phyloP scores from a whole-genome alignment of 2,888 invertebrate species.

The Apodemia mormo region DNA sequence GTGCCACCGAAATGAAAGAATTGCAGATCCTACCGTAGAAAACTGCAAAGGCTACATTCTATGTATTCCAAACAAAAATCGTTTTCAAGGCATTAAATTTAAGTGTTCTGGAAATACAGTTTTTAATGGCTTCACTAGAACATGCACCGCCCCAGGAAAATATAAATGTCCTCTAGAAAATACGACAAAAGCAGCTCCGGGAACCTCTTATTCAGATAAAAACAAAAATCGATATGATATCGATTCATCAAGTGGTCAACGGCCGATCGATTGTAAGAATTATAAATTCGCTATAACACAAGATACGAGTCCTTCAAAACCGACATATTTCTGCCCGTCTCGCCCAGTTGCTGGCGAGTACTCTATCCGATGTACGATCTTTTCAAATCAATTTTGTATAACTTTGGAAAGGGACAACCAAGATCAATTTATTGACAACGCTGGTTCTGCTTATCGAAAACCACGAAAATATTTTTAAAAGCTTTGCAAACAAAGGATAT shows the following conservation, averaged over 20 bases:
- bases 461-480: constrained; percentile 46
- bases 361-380: constrained; percentile 63
- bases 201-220: constrained; percentile 48
- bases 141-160: constrained; percentile 64
- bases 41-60: constrained; percentile 74
- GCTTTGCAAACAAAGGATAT: background rate
- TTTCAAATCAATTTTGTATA: constrained; percentile 71
- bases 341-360: constrained; percentile 57
- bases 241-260: constrained; percentile 33
- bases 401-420: constrained; percentile 62
- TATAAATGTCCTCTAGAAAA: constrained; percentile 64
- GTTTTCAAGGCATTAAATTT: constrained; percentile 72
- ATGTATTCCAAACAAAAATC: constrained; percentile 67
- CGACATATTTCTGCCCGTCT: constrained; percentile 68
- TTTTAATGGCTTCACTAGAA: constrained; percentile 65
- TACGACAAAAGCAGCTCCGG: constrained; percentile 44
- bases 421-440: constrained; percentile 59
- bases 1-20: constrained; percentile 65
- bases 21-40: constrained; percentile 66
- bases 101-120: constrained; percentile 69
- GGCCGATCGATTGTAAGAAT: constrained; percentile 69
- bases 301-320: constrained; percentile 53
- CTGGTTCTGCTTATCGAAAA: constrained; percentile 54
- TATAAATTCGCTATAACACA: constrained; percentile 69
- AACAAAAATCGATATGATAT: constrained; percentile 32